Conservation (phyloP, 2,113 vertebrate genomes). For the Lagopus muta region DNA sequence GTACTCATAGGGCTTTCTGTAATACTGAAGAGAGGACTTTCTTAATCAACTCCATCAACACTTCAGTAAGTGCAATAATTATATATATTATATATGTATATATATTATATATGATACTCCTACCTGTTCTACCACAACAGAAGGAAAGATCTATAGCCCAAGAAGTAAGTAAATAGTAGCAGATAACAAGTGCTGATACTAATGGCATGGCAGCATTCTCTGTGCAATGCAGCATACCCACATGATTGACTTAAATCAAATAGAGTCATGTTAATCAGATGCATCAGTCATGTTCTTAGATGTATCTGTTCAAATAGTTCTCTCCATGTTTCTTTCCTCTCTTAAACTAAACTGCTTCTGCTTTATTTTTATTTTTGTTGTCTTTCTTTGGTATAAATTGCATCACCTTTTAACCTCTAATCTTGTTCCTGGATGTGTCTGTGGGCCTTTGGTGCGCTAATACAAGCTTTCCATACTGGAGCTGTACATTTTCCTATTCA, state of each 20-base stretch:
- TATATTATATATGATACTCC: neutral
- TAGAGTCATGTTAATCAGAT: neutral
- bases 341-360: neutral
- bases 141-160: neutral
- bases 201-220: neutral
- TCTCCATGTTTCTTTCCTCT: fast-evolving
- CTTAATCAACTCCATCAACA: neutral
- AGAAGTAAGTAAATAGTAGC: neutral
- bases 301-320: neutral
- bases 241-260: fast-evolving
- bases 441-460: neutral
- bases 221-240: fast-evolving
- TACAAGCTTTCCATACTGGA: neutral
- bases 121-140: neutral
- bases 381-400: neutral
- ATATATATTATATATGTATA: neutral
- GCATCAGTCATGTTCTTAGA: neutral
- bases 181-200: neutral
- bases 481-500: neutral
- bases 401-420: neutral
- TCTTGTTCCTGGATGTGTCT: neutral
- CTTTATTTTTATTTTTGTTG: neutral
- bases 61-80: neutral
- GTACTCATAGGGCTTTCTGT: neutral
- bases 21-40: neutral